Percentiles rank a stretch among this genome's conserved stretches.
Evolutionary conservation across 2,113 vertebrate species (phyloP).

Genomic region (Embiotoca jacksoni): DNA sequence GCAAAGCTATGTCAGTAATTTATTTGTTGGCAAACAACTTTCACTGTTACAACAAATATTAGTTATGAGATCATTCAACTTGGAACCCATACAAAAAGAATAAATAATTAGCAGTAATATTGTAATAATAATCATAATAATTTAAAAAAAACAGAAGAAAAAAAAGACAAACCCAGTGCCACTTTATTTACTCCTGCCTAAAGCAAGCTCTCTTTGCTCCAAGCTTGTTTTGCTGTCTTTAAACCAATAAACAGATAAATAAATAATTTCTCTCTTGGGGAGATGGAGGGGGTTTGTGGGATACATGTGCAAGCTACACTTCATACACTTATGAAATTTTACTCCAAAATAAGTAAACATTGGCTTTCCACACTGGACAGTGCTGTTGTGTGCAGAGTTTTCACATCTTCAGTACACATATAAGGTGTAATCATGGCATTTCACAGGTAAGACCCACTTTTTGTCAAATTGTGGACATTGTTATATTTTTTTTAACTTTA

Average conservation of each 20-base stretch:
- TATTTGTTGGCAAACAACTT: conserved; percentile 99
- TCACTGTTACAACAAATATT: conserved; percentile 99
- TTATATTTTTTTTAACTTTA: conserved; percentile 19
- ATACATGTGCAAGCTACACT: conserved; percentile 79
- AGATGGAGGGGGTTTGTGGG: conserved; percentile 67
- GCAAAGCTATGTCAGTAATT: conserved; percentile 91
- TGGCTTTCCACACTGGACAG: conserved; percentile 70
- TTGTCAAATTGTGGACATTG: conserved; percentile 24
- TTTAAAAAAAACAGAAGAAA: conserved; percentile 73
- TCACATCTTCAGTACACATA: conserved; percentile 68
- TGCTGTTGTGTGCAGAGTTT: conserved; percentile 68
- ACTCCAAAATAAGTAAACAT: conserved; percentile 79
- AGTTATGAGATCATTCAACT: conserved; percentile 99
- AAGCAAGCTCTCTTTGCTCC: conserved; percentile 77
- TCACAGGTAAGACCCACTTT: conserved; percentile 37
- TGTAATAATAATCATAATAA: conserved; percentile 84
- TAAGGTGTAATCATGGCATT: conserved; percentile 58
- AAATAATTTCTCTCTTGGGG: conserved; percentile 87
- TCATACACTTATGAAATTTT: conserved; percentile 72
- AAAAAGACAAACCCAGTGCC: conserved; percentile 85
- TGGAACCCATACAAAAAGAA: conserved; percentile 98
- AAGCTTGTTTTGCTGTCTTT: conserved; percentile 82
- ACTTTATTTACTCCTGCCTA: conserved; percentile 80
- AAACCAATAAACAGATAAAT: conserved; percentile 86
- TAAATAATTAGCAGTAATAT: conserved; percentile 94